Percentiles rank a stretch among this genome's conserved stretches.
phyloP scores from a whole-genome alignment of 2,888 invertebrate genomes.

The Oasisia sp. region DNA sequence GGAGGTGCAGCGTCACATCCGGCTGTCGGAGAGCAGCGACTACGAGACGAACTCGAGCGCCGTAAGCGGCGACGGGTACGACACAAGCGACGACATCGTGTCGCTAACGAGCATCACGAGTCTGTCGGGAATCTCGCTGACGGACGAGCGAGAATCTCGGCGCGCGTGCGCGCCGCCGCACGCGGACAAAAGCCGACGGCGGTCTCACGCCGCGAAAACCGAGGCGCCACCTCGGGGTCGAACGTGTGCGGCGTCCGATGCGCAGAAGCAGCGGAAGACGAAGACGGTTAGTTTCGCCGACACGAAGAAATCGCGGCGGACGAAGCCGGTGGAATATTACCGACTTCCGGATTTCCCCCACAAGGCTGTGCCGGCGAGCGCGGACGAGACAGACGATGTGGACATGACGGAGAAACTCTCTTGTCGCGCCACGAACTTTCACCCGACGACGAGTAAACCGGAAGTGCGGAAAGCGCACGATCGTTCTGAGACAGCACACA shows the following conservation, averaged over 20 bases:
- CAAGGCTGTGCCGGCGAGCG: not conserved
- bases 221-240: not conserved
- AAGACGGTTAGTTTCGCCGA: not conserved
- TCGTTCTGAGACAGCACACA: not conserved
- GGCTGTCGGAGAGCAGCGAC: constrained; percentile 34
- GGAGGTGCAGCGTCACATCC: constrained; percentile 30
- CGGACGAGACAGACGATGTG: not conserved
- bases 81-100: constrained; percentile 14
- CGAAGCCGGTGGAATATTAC: constrained; percentile 24
- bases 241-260: not conserved
- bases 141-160: constrained; percentile 18
- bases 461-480: constrained; percentile 13
- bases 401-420: constrained; percentile 30
- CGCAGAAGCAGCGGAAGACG: not conserved
- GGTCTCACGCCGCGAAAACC: not conserved
- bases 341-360: constrained; percentile 29
- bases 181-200: not conserved
- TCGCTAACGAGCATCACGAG: constrained; percentile 33
- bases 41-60: constrained; percentile 27
- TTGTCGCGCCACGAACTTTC: constrained; percentile 32
- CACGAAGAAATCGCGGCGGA: not conserved
- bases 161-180: not conserved
- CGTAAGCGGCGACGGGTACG: not conserved
- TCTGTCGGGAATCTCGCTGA: constrained; percentile 29
- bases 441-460: constrained; percentile 14